A percentile compares a stretch with the other conserved stretches of the same genome.
Evolutionary conservation across 2,113 vertebrate genomes (phyloP).

Genomic region (Hymenochirus boettgeri): DNA sequence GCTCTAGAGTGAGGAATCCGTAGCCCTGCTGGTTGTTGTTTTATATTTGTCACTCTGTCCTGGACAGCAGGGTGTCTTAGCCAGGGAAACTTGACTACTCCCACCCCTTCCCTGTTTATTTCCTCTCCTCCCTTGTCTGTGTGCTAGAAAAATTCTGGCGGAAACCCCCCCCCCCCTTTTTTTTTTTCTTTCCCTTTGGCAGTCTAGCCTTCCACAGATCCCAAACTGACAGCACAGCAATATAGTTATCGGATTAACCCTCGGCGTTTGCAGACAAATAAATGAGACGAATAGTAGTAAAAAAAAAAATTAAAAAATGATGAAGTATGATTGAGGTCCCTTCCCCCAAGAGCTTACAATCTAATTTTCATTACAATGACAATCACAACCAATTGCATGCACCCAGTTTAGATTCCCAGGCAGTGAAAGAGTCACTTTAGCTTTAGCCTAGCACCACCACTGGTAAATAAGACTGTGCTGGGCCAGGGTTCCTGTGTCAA

Average conservation of each 20-base stretch:
- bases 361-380: no score
- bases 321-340: no score
- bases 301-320: no score
- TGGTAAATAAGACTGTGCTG: slow-evolving; percentile 28
- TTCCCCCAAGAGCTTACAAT: no score
- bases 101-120: slow-evolving; percentile 33
- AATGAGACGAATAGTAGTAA: no score
- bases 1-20: neutral
- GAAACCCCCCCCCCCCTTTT: slow-evolving; percentile 26
- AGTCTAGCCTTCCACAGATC: slow-evolving; percentile 6
- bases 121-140: slow-evolving; percentile 35
- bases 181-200: slow-evolving; percentile 14
- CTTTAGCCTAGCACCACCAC: neutral
- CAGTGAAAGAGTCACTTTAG: neutral
- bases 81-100: slow-evolving; percentile 23
- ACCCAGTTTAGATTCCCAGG: no score
- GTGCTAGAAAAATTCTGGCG: neutral
- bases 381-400: no score
- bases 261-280: no score
- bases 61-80: slow-evolving; percentile 37
- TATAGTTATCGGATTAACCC: neutral
- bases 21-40: neutral
- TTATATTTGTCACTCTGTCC: slow-evolving; percentile 6
- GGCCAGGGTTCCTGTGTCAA: slow-evolving; percentile 34
- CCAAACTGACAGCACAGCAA: neutral